These are phyloP conservation scores for Arctia plantaginis DNA, from an alignment of 2,888 invertebrate genomes.

Conservation along the genomic window DNA sequence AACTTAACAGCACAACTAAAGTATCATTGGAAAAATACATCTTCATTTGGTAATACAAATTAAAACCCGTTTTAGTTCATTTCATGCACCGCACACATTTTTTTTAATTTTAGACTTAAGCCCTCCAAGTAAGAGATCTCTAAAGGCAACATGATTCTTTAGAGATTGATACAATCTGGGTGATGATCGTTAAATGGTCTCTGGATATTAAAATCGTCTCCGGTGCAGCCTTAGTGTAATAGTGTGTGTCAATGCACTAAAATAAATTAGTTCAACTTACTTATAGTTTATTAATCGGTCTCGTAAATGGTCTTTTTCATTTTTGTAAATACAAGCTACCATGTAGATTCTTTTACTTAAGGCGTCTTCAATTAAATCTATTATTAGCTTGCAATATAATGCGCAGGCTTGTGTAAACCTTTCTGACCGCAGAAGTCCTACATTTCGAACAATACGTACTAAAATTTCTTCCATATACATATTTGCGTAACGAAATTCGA, in stretches of 20 bases:
- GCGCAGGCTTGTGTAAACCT: neutral
- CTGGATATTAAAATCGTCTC: too few relatives aligned
- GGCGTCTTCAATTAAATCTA: constrained; percentile 38
- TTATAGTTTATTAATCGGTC: neutral
- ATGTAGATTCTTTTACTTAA: constrained; percentile 28
- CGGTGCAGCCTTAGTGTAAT: too few relatives aligned
- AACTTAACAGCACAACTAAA: too few relatives aligned
- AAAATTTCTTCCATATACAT: constrained; percentile 49
- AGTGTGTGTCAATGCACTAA: neutral
- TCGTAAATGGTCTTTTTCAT: neutral
- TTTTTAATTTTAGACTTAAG: too few relatives aligned
- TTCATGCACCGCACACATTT: too few relatives aligned
- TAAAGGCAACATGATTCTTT: neutral
- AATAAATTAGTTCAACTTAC: constrained; percentile 7
- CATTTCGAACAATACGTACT: constrained; percentile 43
- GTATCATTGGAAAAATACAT: too few relatives aligned
- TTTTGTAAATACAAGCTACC: constrained; percentile 42
- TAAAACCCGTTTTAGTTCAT: too few relatives aligned
- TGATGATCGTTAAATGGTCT: too few relatives aligned
- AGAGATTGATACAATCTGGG: neutral
- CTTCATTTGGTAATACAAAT: too few relatives aligned
- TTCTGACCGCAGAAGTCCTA: constrained; percentile 35
- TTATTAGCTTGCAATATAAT: constrained; percentile 37
- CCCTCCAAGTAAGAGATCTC: too few relatives aligned
- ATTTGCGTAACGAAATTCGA: constrained; percentile 46